Percentiles rank a stretch among this genome's conserved stretches.
phyloP scores from a whole-genome alignment of 2,113 vertebrate genomes.

The Podarcis raffonei region DNA sequence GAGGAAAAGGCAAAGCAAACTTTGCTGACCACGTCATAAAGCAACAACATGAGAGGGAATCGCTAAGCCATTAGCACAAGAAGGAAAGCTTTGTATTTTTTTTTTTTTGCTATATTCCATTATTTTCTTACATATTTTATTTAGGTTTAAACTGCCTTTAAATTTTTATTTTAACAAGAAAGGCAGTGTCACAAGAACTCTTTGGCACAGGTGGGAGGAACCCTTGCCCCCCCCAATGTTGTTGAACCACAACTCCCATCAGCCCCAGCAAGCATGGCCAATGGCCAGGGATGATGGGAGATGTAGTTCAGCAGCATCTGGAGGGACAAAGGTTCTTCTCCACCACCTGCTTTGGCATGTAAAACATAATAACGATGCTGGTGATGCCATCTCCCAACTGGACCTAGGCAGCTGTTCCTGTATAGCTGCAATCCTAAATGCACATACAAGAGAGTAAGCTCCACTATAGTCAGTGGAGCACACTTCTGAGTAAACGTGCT shows the following conservation, averaged over 20 bases:
- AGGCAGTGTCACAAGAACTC: background rate
- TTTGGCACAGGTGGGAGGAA: background rate
- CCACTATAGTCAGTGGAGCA: background rate
- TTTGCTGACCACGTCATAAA: background rate
- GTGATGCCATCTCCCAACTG: background rate
- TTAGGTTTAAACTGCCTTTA: background rate
- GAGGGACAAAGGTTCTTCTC: too few species aligned
- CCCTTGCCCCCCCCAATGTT: too few species aligned
- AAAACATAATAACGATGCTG: too few species aligned
- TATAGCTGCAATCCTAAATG: background rate
- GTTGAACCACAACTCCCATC: too few species aligned
- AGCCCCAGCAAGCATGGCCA: too few species aligned
- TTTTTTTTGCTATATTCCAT: background rate
- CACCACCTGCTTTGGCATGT: too few species aligned
- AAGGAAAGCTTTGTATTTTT: background rate
- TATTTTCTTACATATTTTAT: background rate
- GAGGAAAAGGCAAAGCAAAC: background rate
- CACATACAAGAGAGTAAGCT: background rate
- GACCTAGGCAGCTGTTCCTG: background rate
- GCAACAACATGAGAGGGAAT: background rate
- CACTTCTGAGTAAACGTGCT: background rate
- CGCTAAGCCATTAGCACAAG: background rate
- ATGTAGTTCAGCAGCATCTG: too few species aligned
- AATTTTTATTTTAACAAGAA: background rate
- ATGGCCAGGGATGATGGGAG: too few species aligned